phyloP scores from a whole-genome alignment of 2,113 vertebrate genomes.

The Ictidomys tridecemlineatus region DNA sequence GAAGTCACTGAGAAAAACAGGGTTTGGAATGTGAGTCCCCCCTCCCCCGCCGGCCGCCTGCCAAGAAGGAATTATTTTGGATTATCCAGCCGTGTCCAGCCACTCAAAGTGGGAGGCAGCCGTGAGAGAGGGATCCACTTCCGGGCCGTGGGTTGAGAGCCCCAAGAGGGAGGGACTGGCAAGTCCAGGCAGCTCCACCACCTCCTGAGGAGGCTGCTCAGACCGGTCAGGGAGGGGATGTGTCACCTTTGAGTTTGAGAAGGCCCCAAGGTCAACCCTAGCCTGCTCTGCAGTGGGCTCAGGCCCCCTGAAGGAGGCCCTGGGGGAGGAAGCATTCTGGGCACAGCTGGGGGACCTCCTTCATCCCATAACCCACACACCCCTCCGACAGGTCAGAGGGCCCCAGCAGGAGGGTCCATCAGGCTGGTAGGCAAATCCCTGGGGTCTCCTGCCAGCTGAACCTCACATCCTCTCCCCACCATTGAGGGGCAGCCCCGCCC shows the following conservation, averaged over 20 bases:
- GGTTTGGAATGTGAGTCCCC: constrained; percentile 76
- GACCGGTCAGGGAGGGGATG: constrained; percentile 38
- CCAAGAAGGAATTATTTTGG: constrained; percentile 84
- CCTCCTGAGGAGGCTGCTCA: not conserved
- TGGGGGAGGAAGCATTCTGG: not conserved
- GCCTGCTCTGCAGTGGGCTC: not conserved
- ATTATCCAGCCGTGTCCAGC: constrained; percentile 81
- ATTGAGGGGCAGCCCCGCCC: too few relatives aligned
- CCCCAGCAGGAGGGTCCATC: not conserved
- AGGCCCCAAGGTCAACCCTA: not conserved
- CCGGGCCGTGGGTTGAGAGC: constrained; percentile 68
- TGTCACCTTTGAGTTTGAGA: constrained; percentile 51
- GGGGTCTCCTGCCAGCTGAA: not conserved
- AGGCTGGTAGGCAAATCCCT: not conserved
- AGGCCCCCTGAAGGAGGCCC: not conserved
- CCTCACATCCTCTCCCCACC: not conserved
- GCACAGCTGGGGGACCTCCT: not conserved
- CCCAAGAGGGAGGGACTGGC: constrained; percentile 64
- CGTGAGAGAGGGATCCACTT: constrained; percentile 70
- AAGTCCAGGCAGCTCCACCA: constrained; percentile 69
- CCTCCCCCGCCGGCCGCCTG: constrained; percentile 67
- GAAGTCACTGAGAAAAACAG: constrained; percentile 79
- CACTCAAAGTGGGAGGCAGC: constrained; percentile 35
- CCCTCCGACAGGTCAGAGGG: not conserved
- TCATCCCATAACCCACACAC: not conserved